Evolutionary conservation across 1,140 invertebrate genomes (phyloP).

Genomic region (Nilaparvata lugens): DNA sequence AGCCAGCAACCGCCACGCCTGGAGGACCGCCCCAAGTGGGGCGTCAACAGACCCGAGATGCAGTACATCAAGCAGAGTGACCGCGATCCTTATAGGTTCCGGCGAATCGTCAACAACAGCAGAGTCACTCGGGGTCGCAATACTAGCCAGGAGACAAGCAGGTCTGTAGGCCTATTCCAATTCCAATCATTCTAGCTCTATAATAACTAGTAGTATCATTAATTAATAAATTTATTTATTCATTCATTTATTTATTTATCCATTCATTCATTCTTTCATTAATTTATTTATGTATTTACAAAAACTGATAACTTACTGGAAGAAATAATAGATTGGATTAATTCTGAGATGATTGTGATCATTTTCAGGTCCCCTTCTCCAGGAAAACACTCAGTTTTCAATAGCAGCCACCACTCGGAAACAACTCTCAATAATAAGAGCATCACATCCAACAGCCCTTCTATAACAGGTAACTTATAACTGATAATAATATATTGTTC

Average conservation of each 20-base stretch:
- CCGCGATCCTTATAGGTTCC: slow-evolving; percentile 58
- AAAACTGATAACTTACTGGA: too few species aligned
- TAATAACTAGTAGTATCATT: too few species aligned
- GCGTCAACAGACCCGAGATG: slow-evolving; percentile 54
- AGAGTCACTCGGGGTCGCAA: slow-evolving; percentile 25
- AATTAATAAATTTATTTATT: too few species aligned
- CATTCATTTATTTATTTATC: too few species aligned
- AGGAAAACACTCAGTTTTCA: neutral
- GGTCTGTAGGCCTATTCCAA: too few species aligned
- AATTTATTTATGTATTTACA: too few species aligned
- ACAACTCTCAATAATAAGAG: neutral
- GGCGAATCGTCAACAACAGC: slow-evolving; percentile 39
- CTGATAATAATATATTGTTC: too few species aligned
- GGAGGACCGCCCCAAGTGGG: slow-evolving; percentile 54
- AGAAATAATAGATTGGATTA: too few species aligned
- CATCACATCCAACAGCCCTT: too few species aligned
- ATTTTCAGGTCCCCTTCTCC: slow-evolving; percentile 21
- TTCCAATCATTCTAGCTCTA: too few species aligned
- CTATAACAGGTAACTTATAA: neutral
- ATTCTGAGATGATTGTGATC: too few species aligned
- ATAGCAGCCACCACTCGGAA: slow-evolving; percentile 4
- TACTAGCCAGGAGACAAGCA: neutral
- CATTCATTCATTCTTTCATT: too few species aligned
- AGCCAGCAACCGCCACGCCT: slow-evolving; percentile 35
- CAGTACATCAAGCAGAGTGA: slow-evolving; percentile 68